These are phyloP conservation scores for Congeria kusceri DNA, from an alignment of 2,888 invertebrate genomes.

Conservation along the genomic window DNA sequence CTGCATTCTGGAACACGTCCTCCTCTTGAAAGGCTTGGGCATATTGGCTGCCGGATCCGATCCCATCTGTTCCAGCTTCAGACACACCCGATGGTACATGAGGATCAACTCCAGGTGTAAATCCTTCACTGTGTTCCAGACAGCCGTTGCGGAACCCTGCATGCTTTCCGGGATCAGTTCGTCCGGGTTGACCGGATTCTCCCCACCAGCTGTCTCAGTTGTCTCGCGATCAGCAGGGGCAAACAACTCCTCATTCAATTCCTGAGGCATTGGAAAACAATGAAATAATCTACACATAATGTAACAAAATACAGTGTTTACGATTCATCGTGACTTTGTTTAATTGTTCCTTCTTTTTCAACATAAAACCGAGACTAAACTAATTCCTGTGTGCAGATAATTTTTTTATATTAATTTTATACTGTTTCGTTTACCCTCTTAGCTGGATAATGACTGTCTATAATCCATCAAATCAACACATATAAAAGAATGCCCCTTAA, in stretches of 20 bases:
- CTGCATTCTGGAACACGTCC: slow-evolving; percentile 70
- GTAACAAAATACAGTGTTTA: no score
- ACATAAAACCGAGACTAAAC: no score
- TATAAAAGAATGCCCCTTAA: no score
- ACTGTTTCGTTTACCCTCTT: no score
- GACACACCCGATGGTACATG: slow-evolving; percentile 83
- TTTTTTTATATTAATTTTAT: no score
- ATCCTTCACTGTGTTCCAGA: slow-evolving; percentile 84
- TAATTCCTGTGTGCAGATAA: no score
- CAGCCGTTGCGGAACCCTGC: slow-evolving; percentile 75
- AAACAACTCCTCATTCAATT: slow-evolving; percentile 80
- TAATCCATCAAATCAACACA: no score
- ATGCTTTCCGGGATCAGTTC: slow-evolving; percentile 66
- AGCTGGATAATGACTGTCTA: no score
- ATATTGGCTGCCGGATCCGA: slow-evolving; percentile 67
- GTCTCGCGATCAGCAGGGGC: slow-evolving; percentile 61
- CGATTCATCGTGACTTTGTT: no score
- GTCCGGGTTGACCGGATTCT: slow-evolving; percentile 55
- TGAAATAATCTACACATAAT: no score
- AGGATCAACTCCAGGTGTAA: slow-evolving; percentile 84
- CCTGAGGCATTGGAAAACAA: no score
- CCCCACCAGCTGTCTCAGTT: slow-evolving; percentile 30
- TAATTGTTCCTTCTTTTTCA: no score
- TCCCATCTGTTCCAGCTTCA: slow-evolving; percentile 80
- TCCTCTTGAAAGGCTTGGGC: slow-evolving; percentile 71